Evolutionary conservation across 2,113 vertebrate genomes (phyloP).

Genomic region (Mugil cephalus): DNA sequence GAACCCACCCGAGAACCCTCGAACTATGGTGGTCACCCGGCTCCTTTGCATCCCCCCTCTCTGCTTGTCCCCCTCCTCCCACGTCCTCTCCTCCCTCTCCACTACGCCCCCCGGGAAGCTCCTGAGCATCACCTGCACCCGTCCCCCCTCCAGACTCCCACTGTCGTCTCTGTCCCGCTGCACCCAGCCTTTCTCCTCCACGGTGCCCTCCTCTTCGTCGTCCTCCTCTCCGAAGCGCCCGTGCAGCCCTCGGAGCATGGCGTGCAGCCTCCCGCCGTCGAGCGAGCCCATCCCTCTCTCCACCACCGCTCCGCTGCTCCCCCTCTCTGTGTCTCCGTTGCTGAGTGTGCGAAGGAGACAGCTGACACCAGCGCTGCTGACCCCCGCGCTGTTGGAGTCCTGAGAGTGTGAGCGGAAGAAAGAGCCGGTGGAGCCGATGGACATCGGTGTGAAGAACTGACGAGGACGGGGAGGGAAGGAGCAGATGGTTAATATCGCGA

Average conservation of each 20-base stretch:
- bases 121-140: slow-evolving; percentile 80
- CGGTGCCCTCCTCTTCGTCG: slow-evolving; percentile 67
- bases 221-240: slow-evolving; percentile 72
- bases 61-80: slow-evolving; percentile 73
- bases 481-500: neutral
- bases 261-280: slow-evolving; percentile 72
- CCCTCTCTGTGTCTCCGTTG: slow-evolving; percentile 85
- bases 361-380: slow-evolving; percentile 95
- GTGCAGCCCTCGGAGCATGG: slow-evolving; percentile 78
- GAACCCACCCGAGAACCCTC: slow-evolving; percentile 75
- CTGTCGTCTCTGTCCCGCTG: slow-evolving; percentile 64
- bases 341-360: slow-evolving; percentile 95
- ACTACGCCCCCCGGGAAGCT: slow-evolving; percentile 76
- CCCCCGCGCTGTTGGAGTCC: slow-evolving; percentile 95
- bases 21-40: slow-evolving; percentile 77
- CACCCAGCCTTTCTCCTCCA: slow-evolving; percentile 70
- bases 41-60: slow-evolving; percentile 74
- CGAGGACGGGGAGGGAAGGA: slow-evolving; percentile 58
- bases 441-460: slow-evolving; percentile 95
- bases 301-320: slow-evolving; percentile 53
- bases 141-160: slow-evolving; percentile 69
- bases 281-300: slow-evolving; percentile 75
- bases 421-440: slow-evolving; percentile 91
- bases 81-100: slow-evolving; percentile 78
- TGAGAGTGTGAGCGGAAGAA: slow-evolving; percentile 99